phyloP scores from a whole-genome alignment of 2,113 vertebrate genomes.

The Anser brachyrhynchus region DNA sequence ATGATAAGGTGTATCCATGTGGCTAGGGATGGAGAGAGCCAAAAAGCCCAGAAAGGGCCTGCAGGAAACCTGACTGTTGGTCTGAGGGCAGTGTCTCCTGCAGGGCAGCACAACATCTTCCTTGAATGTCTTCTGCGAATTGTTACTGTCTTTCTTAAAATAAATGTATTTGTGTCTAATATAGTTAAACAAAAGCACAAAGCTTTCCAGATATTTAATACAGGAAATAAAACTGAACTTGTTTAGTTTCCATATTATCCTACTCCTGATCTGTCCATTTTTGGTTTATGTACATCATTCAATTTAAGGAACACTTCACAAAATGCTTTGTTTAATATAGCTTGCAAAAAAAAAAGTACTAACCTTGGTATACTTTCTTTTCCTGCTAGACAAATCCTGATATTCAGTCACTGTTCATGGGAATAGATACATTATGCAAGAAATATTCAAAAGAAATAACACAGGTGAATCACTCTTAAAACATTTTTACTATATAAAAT shows the following conservation, averaged over 20 bases:
- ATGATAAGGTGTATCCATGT: background rate
- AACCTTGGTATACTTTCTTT: conserved; percentile 26
- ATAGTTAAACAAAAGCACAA: background rate
- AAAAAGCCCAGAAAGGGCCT: background rate
- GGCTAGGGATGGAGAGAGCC: background rate
- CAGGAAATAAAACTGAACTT: background rate
- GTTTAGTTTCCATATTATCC: background rate
- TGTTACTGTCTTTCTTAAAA: background rate
- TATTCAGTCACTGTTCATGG: conserved; percentile 87
- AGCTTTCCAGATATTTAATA: background rate
- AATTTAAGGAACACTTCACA: background rate
- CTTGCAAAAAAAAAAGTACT: background rate
- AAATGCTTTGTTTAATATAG: background rate
- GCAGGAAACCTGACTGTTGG: background rate
- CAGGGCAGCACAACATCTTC: background rate
- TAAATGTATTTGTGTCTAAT: background rate
- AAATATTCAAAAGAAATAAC: conserved; percentile 83
- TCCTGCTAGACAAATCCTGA: conserved; percentile 82
- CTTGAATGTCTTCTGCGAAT: background rate
- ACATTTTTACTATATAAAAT: background rate
- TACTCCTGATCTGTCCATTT: background rate
- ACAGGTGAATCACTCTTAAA: conserved; percentile 78
- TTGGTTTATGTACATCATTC: background rate
- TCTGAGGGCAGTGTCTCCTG: background rate
- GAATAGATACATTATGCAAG: conserved; percentile 78